Conservation (phyloP, 2,797 vertebrate genomes). For the Moxostoma hubbsi region DNA sequence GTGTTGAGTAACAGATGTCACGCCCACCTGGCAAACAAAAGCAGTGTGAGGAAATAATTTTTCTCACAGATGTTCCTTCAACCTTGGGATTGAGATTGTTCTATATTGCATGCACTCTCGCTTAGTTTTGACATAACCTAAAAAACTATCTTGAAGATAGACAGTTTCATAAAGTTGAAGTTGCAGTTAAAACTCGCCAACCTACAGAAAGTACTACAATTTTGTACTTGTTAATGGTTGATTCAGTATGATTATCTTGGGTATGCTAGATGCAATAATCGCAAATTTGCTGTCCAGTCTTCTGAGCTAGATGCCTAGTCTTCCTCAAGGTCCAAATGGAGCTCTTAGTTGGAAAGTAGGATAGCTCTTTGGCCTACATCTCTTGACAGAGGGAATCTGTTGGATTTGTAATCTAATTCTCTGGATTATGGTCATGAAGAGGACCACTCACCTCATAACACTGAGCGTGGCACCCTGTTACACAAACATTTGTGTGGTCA, state of each 20-base stretch:
- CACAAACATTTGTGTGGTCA: neutral
- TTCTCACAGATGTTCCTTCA: conserved; percentile 42
- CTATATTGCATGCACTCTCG: neutral
- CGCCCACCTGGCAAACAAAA: conserved; percentile 51
- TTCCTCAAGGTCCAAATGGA: conserved; percentile 33
- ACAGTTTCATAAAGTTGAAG: neutral
- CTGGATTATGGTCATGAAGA: conserved; percentile 51
- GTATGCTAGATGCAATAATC: conserved; percentile 21
- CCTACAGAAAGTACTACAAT: neutral
- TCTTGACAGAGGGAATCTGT: conserved; percentile 17
- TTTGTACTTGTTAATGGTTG: neutral
- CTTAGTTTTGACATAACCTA: neutral
- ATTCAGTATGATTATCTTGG: neutral
- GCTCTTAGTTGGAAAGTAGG: conserved; percentile 20
- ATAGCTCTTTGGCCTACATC: conserved; percentile 33
- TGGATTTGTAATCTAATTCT: conserved; percentile 52
- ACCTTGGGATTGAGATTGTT: neutral
- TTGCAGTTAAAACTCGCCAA: neutral
- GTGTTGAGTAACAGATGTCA: conserved; percentile 50
- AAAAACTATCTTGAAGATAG: neutral
- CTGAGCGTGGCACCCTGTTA: neutral
- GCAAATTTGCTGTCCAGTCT: conserved; percentile 35
- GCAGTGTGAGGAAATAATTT: conserved; percentile 44
- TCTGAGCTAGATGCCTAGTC: conserved; percentile 11
- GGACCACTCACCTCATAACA: conserved; percentile 17